Evolutionary conservation across 2,113 vertebrate species (phyloP), one percentile per base, ranked within the genome.

Genomic region (Paramormyrops kingsleyae): DNA sequence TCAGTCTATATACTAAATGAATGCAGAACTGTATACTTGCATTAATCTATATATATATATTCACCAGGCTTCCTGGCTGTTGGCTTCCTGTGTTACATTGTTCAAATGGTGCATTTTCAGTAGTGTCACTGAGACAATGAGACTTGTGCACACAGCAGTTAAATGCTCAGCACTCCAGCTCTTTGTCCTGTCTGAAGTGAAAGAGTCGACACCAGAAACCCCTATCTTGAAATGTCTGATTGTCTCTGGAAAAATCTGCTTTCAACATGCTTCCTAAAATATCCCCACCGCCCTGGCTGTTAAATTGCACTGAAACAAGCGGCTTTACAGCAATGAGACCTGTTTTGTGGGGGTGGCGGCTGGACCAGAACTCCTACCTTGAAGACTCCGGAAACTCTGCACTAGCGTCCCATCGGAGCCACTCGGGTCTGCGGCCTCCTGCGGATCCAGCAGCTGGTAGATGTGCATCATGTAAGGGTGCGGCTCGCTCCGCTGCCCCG

Each of bases 391-490:
- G 89, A 96, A 95, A 52, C 96, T 96, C 91, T 96, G 95, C 86
- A 95, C 95, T 89, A 96, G 93, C 0, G 89, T 95, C 39, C 94
- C 96, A 59, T 96, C 95, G 3, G 92, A 91, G 50, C 86, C 88
- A 6, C 91, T 91, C 19, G 70, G 83, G 53, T 94, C 93, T 24
- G 89, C 91, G n/a, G 90, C 89, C 56, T 94, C 93, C 89, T 93
- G 91, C 0, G 92, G 85, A 59, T 93, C 92, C 90, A 95, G 85
- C 0, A 89, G 91, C 90, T 94, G 94, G 70, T 95, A 95, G 52
- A 96, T 77, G 80, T 91, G 93, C 91, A 89, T 96, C 95, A 96
- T 95, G 91, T 96, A 96, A 0, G 95, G 94, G 91, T 96, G 96
- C 0, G 94, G 94, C 89, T 94, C 93, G 12, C 90, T 91, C 87